Evolutionary conservation across 2,888 invertebrate genomes (phyloP).

Genomic region (Tenthredo distinguenda): DNA sequence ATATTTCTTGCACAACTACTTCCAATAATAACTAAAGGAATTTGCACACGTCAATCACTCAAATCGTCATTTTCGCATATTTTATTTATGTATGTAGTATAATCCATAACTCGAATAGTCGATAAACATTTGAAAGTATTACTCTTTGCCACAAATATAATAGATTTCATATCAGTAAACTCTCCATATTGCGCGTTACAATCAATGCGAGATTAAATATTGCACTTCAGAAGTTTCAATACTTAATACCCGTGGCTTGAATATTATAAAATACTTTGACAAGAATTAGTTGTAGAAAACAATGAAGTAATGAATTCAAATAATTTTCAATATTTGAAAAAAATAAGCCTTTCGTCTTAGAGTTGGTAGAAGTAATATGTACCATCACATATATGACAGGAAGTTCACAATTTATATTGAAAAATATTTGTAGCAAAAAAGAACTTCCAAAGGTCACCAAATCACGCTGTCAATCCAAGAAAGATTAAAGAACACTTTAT

Average conservation of each 20-base stretch:
- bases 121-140: conserved; percentile 27
- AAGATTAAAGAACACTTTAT: conserved; percentile 14
- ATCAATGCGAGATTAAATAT: neutral
- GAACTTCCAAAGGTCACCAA: neutral
- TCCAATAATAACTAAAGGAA: conserved; percentile 53
- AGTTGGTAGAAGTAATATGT: neutral
- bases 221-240: neutral
- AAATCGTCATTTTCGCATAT: conserved; percentile 51
- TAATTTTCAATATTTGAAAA: neutral
- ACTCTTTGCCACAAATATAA: conserved; percentile 41
- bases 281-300: neutral
- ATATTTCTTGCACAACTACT: conserved; percentile 18
- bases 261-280: neutral
- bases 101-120: conserved; percentile 30
- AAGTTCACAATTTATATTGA: neutral
- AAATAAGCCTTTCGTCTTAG: neutral
- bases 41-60: conserved; percentile 59
- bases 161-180: neutral
- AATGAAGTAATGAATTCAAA: neutral
- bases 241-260: neutral
- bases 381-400: neutral
- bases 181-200: neutral
- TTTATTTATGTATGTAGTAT: conserved; percentile 19
- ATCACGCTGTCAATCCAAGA: neutral
- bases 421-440: conserved; percentile 35